A percentile compares a stretch with the other conserved stretches of the same genome.
phyloP scores from a whole-genome alignment of 1,140 invertebrate genomes.

The Camponotus pennsylvanicus region DNA sequence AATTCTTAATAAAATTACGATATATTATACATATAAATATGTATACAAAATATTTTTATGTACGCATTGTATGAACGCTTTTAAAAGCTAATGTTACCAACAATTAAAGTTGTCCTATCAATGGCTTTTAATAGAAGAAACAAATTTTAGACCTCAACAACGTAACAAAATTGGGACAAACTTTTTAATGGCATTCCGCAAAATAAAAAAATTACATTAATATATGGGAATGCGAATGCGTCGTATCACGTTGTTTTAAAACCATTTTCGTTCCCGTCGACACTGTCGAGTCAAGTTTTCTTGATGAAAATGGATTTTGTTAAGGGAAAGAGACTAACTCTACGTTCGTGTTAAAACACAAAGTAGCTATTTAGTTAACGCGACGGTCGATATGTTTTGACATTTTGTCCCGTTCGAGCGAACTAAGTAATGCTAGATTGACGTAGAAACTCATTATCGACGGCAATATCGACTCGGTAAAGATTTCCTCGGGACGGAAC shows the following conservation, averaged over 20 bases:
- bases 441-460: slow-evolving; percentile 53
- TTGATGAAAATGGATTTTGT: neutral
- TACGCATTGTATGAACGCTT: neutral
- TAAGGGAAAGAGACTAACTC: neutral
- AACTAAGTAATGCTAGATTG: slow-evolving; percentile 13
- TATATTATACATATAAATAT: neutral
- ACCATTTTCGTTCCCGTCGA: slow-evolving; percentile 5
- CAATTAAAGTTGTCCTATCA: slow-evolving; percentile 32
- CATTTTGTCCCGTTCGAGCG: slow-evolving; percentile 17
- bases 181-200: slow-evolving; percentile 31
- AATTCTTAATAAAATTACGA: too few relatives aligned
- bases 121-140: slow-evolving; percentile 27
- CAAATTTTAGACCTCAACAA: neutral
- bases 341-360: neutral
- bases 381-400: neutral
- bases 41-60: neutral
- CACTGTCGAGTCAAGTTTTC: neutral
- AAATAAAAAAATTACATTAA: slow-evolving; percentile 1
- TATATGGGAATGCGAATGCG: neutral
- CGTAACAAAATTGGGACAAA: neutral
- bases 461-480: slow-evolving; percentile 44
- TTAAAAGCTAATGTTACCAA: neutral
- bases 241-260: neutral
- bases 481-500: slow-evolving; percentile 31
- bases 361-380: slow-evolving; percentile 15